Percentiles rank a stretch among this genome's conserved stretches.
These are phyloP conservation scores for Tholera decimalis DNA, from an alignment of 2,888 invertebrate genomes.

Conservation along the genomic window DNA sequence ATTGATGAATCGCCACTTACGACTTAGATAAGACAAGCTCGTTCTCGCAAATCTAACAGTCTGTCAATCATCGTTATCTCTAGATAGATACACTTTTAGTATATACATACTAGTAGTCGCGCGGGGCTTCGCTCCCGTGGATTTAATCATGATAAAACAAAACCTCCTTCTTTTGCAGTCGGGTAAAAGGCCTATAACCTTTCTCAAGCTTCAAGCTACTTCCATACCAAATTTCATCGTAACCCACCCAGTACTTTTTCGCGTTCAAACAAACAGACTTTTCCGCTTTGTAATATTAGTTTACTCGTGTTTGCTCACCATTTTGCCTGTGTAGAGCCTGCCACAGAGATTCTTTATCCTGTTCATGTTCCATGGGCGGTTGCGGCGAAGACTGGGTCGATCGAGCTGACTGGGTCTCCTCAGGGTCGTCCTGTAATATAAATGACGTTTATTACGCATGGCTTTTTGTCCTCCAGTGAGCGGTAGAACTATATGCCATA, in stretches of 20 bases:
- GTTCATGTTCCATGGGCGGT: constrained; percentile 83
- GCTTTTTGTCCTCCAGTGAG: not conserved
- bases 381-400: constrained; percentile 88
- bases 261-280: too few species aligned
- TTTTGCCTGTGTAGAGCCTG: constrained; percentile 90
- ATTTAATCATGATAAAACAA: too few species aligned
- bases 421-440: constrained; percentile 85
- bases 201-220: too few species aligned
- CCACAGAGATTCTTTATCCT: constrained; percentile 91
- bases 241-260: too few species aligned
- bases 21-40: constrained; percentile 17
- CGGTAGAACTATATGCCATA: not conserved
- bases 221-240: too few species aligned
- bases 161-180: too few species aligned
- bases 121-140: too few species aligned
- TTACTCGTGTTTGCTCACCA: constrained; percentile 75
- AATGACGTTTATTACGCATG: not conserved
- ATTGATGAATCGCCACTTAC: not conserved
- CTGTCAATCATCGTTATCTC: constrained; percentile 37
- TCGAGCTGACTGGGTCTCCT: constrained; percentile 88
- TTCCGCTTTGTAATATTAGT: too few species aligned
- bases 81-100: not conserved
- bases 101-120: too few species aligned
- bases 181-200: too few species aligned
- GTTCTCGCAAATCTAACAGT: constrained; percentile 23